Evolutionary conservation across 1,140 invertebrate genomes (phyloP).

Genomic region (Leucophenga varia): DNA sequence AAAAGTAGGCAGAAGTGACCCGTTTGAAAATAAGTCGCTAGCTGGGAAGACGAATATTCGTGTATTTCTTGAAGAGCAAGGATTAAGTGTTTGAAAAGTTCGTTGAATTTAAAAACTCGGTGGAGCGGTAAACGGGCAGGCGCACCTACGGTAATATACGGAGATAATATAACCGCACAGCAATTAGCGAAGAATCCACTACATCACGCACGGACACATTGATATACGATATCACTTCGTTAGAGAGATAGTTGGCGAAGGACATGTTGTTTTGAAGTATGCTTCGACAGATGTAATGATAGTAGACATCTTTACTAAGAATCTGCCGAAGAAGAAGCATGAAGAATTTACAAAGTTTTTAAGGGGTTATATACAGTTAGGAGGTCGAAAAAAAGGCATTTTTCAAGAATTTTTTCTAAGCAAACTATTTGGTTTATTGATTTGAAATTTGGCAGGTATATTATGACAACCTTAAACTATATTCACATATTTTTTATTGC

Average conservation of each 20-base stretch:
- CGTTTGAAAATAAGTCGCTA: not conserved
- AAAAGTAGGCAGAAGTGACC: conserved; percentile 1
- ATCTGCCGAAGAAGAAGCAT: conserved; percentile 1
- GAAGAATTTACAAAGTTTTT: too few relatives aligned
- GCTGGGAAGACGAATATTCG: conserved; percentile 5
- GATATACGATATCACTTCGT: too few relatives aligned
- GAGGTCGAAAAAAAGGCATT: too few relatives aligned
- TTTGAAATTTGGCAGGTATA: too few relatives aligned
- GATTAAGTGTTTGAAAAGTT: conserved; percentile 9
- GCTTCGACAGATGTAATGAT: conserved; percentile 25
- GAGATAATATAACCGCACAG: not conserved
- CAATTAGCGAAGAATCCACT: too few relatives aligned
- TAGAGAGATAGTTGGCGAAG: conserved; percentile 1
- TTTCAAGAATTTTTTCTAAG: too few relatives aligned
- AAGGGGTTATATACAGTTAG: too few relatives aligned
- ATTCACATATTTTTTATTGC: too few relatives aligned
- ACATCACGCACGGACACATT: too few relatives aligned
- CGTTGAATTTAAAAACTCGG: conserved; percentile 6
- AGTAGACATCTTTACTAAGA: conserved; percentile 35
- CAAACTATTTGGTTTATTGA: too few relatives aligned
- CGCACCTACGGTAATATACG: not conserved
- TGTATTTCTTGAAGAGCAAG: conserved; percentile 6
- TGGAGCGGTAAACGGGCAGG: conserved; percentile 3
- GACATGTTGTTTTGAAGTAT: conserved; percentile 19
- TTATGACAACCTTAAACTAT: too few relatives aligned